A percentile compares a stretch with the other conserved stretches of the same genome.
These are phyloP conservation scores for Muraenolepis orangiensis DNA, from an alignment of 2,797 vertebrate species.

Conservation along the genomic window DNA sequence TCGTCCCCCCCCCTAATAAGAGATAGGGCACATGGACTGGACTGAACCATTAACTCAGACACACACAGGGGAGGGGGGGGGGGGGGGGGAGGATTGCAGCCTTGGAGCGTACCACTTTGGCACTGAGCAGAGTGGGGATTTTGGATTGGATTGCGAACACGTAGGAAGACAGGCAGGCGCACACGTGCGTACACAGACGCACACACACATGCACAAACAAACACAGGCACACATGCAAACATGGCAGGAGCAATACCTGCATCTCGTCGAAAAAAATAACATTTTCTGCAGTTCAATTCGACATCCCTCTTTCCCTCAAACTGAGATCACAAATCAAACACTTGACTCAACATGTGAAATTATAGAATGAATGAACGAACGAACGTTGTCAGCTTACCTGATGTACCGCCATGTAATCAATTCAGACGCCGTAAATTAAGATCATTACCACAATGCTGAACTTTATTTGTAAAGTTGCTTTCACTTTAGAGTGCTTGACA, in stretches of 20 bases:
- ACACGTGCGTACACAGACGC: neutral
- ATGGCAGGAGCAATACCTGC: no score
- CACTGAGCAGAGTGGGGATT: slow-evolving; percentile 3
- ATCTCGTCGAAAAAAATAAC: no score
- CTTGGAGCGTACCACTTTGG: neutral
- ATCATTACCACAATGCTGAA: neutral
- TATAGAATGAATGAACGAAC: neutral
- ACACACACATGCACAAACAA: no score
- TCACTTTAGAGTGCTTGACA: neutral
- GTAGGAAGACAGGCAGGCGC: neutral
- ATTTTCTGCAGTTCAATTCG: no score
- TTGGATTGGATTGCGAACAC: neutral
- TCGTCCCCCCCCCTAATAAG: slow-evolving; percentile 33
- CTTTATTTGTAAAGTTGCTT: neutral
- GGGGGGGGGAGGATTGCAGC: neutral
- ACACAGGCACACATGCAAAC: neutral
- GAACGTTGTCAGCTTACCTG: neutral
- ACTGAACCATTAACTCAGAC: slow-evolving; percentile 51
- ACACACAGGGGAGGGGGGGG: slow-evolving; percentile 18
- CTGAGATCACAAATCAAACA: no score
- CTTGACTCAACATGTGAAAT: neutral
- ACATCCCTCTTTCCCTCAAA: no score
- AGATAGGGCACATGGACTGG: slow-evolving; percentile 47
- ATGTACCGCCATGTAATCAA: neutral
- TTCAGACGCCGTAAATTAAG: neutral